Base-by-base conservation (phyloP, 2,797 vertebrate species). In the Nyctalus aviator region DNA sequence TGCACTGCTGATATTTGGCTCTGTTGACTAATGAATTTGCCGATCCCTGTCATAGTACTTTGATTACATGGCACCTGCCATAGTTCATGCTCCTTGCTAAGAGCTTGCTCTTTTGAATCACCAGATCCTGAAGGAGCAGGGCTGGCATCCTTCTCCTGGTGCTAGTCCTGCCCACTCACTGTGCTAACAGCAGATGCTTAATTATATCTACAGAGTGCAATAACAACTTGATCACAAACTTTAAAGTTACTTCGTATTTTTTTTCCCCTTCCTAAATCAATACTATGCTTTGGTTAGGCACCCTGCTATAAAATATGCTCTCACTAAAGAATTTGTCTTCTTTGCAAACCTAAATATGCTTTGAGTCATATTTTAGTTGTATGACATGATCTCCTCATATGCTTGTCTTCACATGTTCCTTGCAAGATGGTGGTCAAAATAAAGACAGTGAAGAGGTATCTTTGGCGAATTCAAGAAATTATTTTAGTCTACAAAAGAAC, bases 401-500 rank as follows among this genome's bases (percentile, higher is more conserved):
- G 68, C 72, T 88, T 75, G 53, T 50, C 21, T 53, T 59, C 20
- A 17, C 32, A 35, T 12, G 30, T 14, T 84, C 30, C 35, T 76
- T 79, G 32, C 3, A 79, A 81, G n/a, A 84, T 4, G 13, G 35
- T 77, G 4, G 48, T 64, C 84, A 72, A 83, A 83, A 81, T 30
- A n/a, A 41, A 6, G 17, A 75, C n/a, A 41, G 27, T 17, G 21
- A 15, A 76, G 59, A 53, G 32, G 46, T 44, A 44, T 5, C 62
- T 62, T 50, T 53, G 53, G 79, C 37, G 68, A 93, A 82, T 44
- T 91, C 64, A 37, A 87, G 37, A 91, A 69, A 84, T 50, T 78
- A 72, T 73, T 78, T 87, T 32, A 89, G 66, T 57, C 46, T 69
- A 84, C 14, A 32, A 55, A 0, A 77, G 50, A 76, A 5, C 41